Conservation (phyloP, 2,113 vertebrate genomes). For the Syrrhaptes paradoxus region DNA sequence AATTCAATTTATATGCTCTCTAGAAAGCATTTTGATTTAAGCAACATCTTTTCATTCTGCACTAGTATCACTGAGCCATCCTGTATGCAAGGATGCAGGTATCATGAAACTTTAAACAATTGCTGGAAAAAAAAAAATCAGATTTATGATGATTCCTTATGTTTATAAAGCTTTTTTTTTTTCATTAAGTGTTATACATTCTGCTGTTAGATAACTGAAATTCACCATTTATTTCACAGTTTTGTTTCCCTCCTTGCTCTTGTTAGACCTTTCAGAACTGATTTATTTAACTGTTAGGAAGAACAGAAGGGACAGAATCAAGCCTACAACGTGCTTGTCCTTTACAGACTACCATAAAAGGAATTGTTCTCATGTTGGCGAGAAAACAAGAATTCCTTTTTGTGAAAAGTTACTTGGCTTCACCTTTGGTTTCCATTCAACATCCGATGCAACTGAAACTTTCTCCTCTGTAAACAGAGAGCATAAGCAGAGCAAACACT, state of each 20-base stretch:
- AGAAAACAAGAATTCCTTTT: conserved; percentile 64
- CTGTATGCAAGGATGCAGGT: neutral
- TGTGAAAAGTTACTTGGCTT: conserved; percentile 57
- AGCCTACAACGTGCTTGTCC: neutral
- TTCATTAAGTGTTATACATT: neutral
- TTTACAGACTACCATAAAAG: conserved; percentile 58
- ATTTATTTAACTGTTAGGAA: neutral
- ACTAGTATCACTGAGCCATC: neutral
- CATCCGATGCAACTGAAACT: conserved; percentile 1
- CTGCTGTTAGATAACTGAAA: neutral
- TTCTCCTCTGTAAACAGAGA: conserved; percentile 45
- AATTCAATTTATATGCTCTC: neutral
- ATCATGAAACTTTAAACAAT: neutral
- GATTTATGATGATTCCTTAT: neutral
- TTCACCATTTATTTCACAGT: neutral
- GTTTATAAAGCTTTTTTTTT: neutral
- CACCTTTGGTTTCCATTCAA: conserved; percentile 57
- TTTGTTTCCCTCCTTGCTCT: neutral
- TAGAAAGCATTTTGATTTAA: neutral
- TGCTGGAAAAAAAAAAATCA: neutral
- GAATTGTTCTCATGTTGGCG: conserved; percentile 51
- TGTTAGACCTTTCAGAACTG: neutral
- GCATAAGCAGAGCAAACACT: conserved; percentile 39
- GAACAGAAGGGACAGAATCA: neutral
- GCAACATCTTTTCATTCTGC: neutral